A percentile compares a stretch with the other conserved stretches of the same genome.
Conservation (phyloP, 2,113 vertebrate genomes). For the Anguilla japonica region DNA sequence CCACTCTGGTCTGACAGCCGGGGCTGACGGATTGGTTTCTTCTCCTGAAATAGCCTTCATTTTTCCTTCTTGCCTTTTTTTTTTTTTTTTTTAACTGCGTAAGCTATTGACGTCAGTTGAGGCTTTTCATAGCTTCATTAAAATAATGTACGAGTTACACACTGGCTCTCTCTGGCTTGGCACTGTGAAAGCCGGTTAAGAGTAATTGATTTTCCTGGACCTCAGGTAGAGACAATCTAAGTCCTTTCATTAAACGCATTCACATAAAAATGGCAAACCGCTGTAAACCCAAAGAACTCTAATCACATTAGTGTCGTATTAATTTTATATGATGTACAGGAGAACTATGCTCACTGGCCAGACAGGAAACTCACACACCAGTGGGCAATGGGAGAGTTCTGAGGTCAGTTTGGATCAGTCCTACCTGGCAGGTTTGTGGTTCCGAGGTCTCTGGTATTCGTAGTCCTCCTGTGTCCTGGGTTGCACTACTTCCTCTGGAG, state of each 20-base stretch:
- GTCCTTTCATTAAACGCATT: background rate
- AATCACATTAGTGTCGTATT: background rate
- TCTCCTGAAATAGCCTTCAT: background rate
- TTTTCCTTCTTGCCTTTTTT: background rate
- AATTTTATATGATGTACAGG: background rate
- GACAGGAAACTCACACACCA: background rate
- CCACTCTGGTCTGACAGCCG: background rate
- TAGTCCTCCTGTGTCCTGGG: constrained; percentile 65
- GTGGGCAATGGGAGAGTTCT: background rate
- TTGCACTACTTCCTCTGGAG: constrained; percentile 48
- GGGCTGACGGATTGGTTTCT: background rate
- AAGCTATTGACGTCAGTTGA: background rate
- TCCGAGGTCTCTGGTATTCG: constrained; percentile 62
- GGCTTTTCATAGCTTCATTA: background rate
- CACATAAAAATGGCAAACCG: background rate
- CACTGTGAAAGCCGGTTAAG: background rate
- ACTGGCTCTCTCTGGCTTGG: background rate
- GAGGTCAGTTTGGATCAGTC: background rate
- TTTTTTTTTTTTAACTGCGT: background rate
- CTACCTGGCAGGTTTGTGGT: constrained; percentile 67
- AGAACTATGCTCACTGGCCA: background rate
- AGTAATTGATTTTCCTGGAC: background rate
- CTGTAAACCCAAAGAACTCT: background rate
- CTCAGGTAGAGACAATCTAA: background rate
- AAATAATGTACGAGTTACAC: background rate